Conservation (phyloP, 37 sponge, comb jelly and placozoan species). For the Corticium candelabrum region DNA sequence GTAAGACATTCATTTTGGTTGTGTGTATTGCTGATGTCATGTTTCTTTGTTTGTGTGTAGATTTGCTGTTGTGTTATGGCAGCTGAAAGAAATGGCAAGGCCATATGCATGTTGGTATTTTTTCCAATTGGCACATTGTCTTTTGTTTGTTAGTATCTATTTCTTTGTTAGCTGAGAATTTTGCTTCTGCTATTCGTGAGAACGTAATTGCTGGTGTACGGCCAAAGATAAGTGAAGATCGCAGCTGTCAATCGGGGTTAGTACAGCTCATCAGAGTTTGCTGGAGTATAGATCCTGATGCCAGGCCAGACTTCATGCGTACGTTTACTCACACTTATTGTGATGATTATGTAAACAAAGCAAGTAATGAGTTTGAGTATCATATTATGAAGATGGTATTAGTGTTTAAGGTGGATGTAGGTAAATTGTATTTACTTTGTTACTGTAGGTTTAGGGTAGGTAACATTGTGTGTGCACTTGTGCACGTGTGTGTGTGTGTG, state of each 20-base stretch:
- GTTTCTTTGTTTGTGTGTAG: neutral
- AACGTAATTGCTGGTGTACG: neutral
- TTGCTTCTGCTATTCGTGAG: neutral
- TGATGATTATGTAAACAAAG: no score
- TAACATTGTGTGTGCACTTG: no score
- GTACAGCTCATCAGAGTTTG: neutral
- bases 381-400: no score
- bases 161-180: neutral
- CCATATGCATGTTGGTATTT: neutral
- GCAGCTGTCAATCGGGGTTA: neutral
- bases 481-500: no score
- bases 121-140: no score
- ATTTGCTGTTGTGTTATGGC: neutral
- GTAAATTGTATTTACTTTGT: no score
- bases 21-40: neutral
- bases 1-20: neutral
- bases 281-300: neutral
- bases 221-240: neutral
- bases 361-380: no score
- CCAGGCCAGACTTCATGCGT: neutral
- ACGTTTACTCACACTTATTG: neutral
- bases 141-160: no score
- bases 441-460: no score
- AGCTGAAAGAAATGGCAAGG: neutral
- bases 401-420: no score